Base-by-base conservation (phyloP, 2,888 invertebrate species). In the Ophion costatus region DNA sequence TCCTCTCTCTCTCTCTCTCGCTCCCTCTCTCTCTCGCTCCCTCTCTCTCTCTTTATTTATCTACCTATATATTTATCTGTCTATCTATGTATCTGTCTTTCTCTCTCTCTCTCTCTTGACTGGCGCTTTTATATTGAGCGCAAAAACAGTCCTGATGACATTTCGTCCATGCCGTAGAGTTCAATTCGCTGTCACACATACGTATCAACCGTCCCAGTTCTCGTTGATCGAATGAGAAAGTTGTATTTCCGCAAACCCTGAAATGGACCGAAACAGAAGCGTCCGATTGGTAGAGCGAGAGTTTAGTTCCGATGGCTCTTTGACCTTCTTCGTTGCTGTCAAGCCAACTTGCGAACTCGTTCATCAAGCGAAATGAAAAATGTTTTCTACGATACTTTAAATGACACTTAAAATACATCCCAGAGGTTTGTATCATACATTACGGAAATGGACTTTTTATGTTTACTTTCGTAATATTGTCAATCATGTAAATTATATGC, bases 301-400 rank as follows among this genome's bases (percentile, higher is more conserved):
- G 14, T 42, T 73, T n/a, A 20, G 38, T 22, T 64, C 20, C n/a
- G 67, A 45, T 73, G 67, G 67, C 57, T 20, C 74, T 80, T 80
- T 67, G 74, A 74, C 67, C 80, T 80, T 74, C 38, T 74, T 10
- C 59, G 14, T 17, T 22, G 29, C 70, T 51, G 51, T 22, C 24
- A 57, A 33, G 76, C 22, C 38, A 59, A 71, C 57, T 38, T 22
- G 57, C 51, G n/a, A 56, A n/a, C 51, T 14, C 14, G 64, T 64
- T 64, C 29, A 10, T 24, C 74, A 75, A 61, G 14, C 22, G 74
- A 24, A 20, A 29, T 63, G 22, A 45, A 45, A 3, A n/a, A 20
- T 59, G 45, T 61, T 51, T 69, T 51, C 51, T 11, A 29, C n/a
- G 10, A 56, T 24, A 17, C 69, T 24, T 51, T 29, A 10, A 69